These are phyloP conservation scores for Perodicticus potto DNA, from an alignment of 2,797 vertebrate genomes.

Conservation along the genomic window DNA sequence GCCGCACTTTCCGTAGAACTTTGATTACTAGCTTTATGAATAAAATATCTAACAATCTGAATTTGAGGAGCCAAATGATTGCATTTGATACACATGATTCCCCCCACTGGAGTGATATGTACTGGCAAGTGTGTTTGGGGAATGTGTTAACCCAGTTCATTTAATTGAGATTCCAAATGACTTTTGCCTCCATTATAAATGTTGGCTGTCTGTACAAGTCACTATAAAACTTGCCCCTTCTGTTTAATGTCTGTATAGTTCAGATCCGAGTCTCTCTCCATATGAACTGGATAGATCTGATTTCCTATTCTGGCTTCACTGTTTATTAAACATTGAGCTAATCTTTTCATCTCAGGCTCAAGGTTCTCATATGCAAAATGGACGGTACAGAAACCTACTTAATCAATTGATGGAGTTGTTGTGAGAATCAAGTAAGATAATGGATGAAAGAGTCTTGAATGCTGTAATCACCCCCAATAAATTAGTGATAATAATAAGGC, in stretches of 20 bases:
- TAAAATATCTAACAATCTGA: conserved; percentile 29
- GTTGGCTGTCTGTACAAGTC: background rate
- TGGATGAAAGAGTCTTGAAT: background rate
- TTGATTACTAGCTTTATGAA: background rate
- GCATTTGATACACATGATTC: conserved; percentile 19
- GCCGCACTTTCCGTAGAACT: background rate
- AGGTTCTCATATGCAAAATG: background rate
- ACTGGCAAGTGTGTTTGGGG: background rate
- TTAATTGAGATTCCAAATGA: conserved; percentile 9
- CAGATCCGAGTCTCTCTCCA: background rate
- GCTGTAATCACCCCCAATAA: background rate
- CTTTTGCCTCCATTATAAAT: conserved; percentile 25
- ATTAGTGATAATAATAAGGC: conserved; percentile 21
- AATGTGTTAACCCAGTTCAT: background rate
- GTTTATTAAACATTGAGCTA: background rate
- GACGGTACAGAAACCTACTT: background rate
- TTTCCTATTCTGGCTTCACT: background rate
- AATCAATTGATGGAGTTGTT: background rate
- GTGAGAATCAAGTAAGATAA: conserved; percentile 30
- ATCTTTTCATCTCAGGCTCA: background rate
- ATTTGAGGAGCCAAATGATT: conserved; percentile 23
- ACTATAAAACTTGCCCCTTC: background rate
- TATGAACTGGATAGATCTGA: background rate
- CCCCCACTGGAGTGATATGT: background rate
- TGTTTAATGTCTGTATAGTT: conserved; percentile 12